Conservation (phyloP, 2,113 vertebrate genomes). For the Hippocampus barbouri region DNA sequence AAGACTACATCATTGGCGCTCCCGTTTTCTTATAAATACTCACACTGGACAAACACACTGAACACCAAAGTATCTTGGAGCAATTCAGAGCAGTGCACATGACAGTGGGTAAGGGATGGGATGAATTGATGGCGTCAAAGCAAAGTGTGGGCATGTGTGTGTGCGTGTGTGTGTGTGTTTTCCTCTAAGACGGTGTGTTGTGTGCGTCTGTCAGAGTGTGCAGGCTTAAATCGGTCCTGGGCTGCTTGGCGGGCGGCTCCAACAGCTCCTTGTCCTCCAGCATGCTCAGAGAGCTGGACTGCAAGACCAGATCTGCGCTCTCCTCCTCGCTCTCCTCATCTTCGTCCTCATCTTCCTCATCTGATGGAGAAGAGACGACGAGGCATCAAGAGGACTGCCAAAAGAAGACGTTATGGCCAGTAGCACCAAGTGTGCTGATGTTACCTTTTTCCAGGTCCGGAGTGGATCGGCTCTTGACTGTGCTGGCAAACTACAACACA, state of each 20-base stretch:
- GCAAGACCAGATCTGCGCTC: conserved; percentile 76
- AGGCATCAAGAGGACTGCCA: not conserved
- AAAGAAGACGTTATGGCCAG: not conserved
- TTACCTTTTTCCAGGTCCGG: conserved; percentile 84
- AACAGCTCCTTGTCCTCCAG: conserved; percentile 66
- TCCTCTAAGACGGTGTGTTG: conserved; percentile 35
- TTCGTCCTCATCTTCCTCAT: conserved; percentile 81
- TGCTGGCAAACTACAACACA: conserved; percentile 77
- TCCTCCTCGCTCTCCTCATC: conserved; percentile 89
- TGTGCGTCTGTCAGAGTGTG: conserved; percentile 38
- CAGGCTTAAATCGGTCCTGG: conserved; percentile 68
- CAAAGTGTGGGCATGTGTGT: conserved; percentile 1
- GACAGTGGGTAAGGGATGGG: conserved; percentile 3
- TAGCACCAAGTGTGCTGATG: not conserved
- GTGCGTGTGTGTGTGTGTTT: not conserved
- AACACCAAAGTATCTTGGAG: conserved; percentile 9
- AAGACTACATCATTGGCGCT: conserved; percentile 26
- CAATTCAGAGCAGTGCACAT: conserved; percentile 21
- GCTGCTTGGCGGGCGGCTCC: conserved; percentile 81
- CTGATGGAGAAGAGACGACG: conserved; percentile 31
- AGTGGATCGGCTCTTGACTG: conserved; percentile 72
- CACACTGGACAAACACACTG: conserved; percentile 13
- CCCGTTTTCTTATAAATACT: conserved; percentile 7
- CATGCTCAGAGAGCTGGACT: conserved; percentile 60
- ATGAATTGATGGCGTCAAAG: conserved; percentile 32